Evolutionary conservation across 92 coral and sea anemone genomes (phyloP).

Genomic region (Porites lobata): DNA sequence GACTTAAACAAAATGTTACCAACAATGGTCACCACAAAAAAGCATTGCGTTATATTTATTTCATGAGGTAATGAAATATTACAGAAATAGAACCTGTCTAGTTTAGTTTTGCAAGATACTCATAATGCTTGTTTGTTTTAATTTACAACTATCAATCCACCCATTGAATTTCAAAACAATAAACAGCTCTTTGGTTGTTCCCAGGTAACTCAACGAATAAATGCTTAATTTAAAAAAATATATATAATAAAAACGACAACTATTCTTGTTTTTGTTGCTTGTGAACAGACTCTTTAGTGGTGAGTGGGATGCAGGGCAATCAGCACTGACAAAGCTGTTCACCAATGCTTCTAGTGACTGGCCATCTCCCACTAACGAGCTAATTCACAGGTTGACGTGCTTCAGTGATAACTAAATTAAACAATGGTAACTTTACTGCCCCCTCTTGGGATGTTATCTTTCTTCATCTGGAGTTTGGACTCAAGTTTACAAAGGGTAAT

Average conservation of each 20-base stretch:
- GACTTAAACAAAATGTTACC: conserved; percentile 17
- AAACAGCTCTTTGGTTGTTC: conserved; percentile 31
- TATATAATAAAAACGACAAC: background rate
- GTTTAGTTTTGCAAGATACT: conserved; percentile 33
- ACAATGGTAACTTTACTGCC: conserved; percentile 8
- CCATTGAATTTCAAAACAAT: background rate
- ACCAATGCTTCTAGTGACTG: conserved; percentile 19
- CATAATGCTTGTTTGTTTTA: conserved; percentile 38
- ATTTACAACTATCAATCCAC: conserved; percentile 20
- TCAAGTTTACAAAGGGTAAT: conserved; percentile 34
- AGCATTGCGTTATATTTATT: conserved; percentile 37
- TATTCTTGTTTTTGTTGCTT: conserved; percentile 37
- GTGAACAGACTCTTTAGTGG: conserved; percentile 29
- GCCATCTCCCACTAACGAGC: conserved; percentile 21
- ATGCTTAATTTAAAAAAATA: conserved; percentile 7
- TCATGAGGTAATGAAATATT: conserved; percentile 22
- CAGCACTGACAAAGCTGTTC: conserved; percentile 16
- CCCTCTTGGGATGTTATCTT: conserved; percentile 14
- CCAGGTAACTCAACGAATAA: conserved; percentile 33
- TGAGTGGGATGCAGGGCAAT: conserved; percentile 1
- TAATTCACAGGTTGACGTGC: conserved; percentile 10
- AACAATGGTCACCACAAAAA: conserved; percentile 38
- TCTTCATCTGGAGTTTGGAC: conserved; percentile 11
- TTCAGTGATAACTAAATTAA: conserved; percentile 8
- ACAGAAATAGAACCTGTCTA: conserved; percentile 3